Evolutionary conservation across 2,113 vertebrate genomes (phyloP).

Genomic region (Takifugu bimaculatus): DNA sequence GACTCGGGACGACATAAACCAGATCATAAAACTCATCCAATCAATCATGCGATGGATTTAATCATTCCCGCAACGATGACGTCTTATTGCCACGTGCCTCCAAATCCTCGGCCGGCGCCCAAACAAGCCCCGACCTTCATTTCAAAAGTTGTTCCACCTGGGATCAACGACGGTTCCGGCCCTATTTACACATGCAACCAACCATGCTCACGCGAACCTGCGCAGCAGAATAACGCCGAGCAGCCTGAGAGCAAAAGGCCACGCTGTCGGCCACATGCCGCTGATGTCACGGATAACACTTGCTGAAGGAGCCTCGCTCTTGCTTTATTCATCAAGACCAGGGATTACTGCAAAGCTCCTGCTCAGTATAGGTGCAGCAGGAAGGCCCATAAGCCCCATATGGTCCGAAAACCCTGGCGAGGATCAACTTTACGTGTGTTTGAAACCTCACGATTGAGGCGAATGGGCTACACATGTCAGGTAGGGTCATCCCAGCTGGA

Average conservation of each 20-base stretch:
- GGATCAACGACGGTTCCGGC: too few relatives aligned
- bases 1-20: neutral
- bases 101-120: too few relatives aligned
- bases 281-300: conserved; percentile 16
- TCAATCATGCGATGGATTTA: neutral
- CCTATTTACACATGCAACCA: neutral
- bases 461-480: conserved; percentile 30
- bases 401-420: conserved; percentile 52
- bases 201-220: neutral
- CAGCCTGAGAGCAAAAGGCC: conserved; percentile 2
- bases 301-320: conserved; percentile 30
- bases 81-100: neutral
- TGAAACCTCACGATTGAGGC: conserved; percentile 11
- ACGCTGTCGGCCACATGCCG: conserved; percentile 12
- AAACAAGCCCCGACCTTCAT: neutral
- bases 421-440: conserved; percentile 29
- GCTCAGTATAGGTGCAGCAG: conserved; percentile 52
- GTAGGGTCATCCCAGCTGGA: conserved; percentile 29
- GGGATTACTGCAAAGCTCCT: conserved; percentile 73
- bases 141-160: neutral
- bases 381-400: conserved; percentile 62
- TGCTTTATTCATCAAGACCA: conserved; percentile 46
- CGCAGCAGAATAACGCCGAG: neutral
- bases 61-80: neutral
- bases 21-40: neutral